Conservation (phyloP, 2,797 vertebrate species). For the Otolemur crassicaudatus region DNA sequence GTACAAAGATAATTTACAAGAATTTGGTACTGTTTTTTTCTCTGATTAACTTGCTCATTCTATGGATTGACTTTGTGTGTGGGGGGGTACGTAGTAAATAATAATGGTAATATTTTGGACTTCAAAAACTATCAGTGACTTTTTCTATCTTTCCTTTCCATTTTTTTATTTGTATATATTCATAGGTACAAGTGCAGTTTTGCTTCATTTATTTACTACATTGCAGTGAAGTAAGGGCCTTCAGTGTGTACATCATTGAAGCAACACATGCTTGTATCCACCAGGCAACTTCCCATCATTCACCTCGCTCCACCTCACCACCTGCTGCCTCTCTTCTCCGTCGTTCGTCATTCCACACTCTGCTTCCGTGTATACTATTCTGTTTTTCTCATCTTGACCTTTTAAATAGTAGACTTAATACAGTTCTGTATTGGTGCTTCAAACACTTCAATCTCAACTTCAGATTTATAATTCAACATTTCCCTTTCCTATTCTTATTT, state of each 20-base stretch:
- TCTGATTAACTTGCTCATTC: neutral
- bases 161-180: neutral
- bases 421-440: neutral
- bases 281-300: neutral
- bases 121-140: neutral
- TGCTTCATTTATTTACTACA: neutral
- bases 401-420: neutral
- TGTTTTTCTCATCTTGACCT: constrained; percentile 1
- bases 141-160: neutral
- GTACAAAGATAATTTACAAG: neutral
- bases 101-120: neutral
- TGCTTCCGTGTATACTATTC: neutral
- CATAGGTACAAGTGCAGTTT: neutral
- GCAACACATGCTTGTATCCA: neutral
- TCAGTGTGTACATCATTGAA: neutral
- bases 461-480: constrained; percentile 41
- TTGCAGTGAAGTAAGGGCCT: neutral
- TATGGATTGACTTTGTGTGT: neutral
- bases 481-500: neutral
- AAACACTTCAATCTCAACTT: neutral
- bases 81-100: neutral
- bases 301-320: neutral
- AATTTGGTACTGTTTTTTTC: neutral
- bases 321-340: neutral
- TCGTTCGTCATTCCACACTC: neutral